Percentiles rank a stretch among this genome's conserved stretches.
Conservation (phyloP, 2,888 invertebrate genomes). For the Acanthosepion esculentum region DNA sequence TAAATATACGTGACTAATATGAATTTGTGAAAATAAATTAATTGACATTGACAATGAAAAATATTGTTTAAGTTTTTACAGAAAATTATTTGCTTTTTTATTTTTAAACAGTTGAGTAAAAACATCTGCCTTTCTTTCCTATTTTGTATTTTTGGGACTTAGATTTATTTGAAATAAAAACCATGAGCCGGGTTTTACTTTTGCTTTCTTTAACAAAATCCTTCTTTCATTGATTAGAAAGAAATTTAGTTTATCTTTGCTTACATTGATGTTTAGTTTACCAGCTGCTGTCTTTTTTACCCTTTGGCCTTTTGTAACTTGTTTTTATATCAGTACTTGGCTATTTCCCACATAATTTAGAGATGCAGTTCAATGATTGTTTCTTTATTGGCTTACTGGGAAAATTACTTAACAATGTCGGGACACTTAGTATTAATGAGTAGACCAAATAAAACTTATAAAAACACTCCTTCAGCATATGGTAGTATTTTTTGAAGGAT, state of each 20-base stretch:
- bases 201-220: background rate
- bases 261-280: background rate
- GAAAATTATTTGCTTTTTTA: too few relatives aligned
- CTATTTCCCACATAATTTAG: background rate
- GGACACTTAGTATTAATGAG: too few relatives aligned
- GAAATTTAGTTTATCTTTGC: background rate
- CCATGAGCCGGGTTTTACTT: background rate
- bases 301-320: too few relatives aligned
- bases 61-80: too few relatives aligned
- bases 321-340: background rate
- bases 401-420: background rate
- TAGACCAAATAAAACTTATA: background rate
- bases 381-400: background rate
- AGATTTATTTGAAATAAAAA: background rate
- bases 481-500: background rate
- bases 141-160: background rate
- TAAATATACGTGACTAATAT: too few relatives aligned
- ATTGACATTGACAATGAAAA: too few relatives aligned
- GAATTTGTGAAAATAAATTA: too few relatives aligned
- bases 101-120: too few relatives aligned
- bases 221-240: background rate
- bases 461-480: background rate
- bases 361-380: background rate
- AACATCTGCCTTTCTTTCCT: background rate
- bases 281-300: background rate